Percentiles rank a stretch among this genome's conserved stretches.
phyloP scores from a whole-genome alignment of 2,113 vertebrate genomes.

The Poeciliopsis occidentalis region DNA sequence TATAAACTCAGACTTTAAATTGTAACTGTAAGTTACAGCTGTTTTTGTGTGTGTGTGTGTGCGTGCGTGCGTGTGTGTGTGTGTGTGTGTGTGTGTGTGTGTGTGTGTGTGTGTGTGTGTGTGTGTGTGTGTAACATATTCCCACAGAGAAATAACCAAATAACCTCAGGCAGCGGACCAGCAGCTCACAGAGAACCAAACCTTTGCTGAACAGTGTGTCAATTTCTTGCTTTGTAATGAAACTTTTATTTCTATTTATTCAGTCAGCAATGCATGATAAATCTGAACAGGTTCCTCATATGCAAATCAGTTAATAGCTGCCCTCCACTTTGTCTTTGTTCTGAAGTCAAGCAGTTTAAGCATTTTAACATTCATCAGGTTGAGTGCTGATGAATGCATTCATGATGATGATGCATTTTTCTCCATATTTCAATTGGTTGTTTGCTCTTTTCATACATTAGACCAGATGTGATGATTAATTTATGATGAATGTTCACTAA shows the following conservation, averaged over 20 bases:
- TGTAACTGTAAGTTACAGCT: background rate
- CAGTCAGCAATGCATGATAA: background rate
- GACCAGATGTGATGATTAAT: constrained; percentile 14
- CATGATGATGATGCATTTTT: background rate
- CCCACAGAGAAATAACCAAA: background rate
- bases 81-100: too few relatives aligned
- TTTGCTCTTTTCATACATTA: constrained; percentile 13
- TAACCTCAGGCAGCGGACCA: background rate
- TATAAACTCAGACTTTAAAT: too few relatives aligned
- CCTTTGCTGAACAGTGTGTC: background rate
- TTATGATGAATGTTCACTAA: constrained; percentile 28
- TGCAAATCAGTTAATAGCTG: constrained; percentile 22
- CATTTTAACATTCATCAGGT: constrained; percentile 5
- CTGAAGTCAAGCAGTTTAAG: constrained; percentile 34
- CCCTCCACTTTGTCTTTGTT: constrained; percentile 15
- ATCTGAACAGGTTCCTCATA: background rate
- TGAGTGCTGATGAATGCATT: constrained; percentile 2
- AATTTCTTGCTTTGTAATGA: constrained; percentile 31
- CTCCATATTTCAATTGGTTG: background rate
- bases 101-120: too few relatives aligned
- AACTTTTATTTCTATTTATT: constrained; percentile 13
- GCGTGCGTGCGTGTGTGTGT: too few relatives aligned
- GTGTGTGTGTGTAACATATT: too few relatives aligned
- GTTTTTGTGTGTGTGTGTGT: too few relatives aligned
- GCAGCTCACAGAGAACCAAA: background rate